These are phyloP conservation scores for Craniophora ligustri DNA, from an alignment of 2,888 invertebrate genomes.

Conservation along the genomic window DNA sequence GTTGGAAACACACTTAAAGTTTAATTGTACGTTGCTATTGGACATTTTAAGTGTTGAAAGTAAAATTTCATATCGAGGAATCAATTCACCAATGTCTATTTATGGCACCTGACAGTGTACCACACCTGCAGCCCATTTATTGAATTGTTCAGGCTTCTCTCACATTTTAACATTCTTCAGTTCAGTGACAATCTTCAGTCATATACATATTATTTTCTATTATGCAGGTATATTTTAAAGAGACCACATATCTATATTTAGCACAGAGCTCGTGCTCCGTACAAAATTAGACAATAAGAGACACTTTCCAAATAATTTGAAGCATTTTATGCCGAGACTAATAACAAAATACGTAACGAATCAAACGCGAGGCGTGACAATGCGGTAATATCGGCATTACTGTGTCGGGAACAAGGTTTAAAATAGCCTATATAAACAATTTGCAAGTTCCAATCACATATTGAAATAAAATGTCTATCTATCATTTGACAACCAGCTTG, in stretches of 20 bases:
- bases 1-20: slow-evolving; percentile 5
- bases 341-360: slow-evolving; percentile 27
- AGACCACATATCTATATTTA: neutral
- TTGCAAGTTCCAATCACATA: too few relatives aligned
- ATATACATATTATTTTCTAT: too few relatives aligned
- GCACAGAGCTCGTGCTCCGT: neutral
- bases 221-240: too few relatives aligned
- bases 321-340: slow-evolving; percentile 23
- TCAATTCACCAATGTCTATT: slow-evolving; percentile 10
- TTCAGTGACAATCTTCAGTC: too few relatives aligned
- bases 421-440: too few relatives aligned
- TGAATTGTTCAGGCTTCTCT: too few relatives aligned
- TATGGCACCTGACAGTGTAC: slow-evolving; percentile 9
- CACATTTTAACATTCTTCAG: too few relatives aligned
- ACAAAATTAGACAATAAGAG: neutral
- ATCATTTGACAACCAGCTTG: too few relatives aligned
- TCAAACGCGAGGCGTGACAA: slow-evolving; percentile 14
- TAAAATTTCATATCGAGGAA: slow-evolving; percentile 15
- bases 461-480: too few relatives aligned
- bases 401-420: slow-evolving; percentile 16
- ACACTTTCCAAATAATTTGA: slow-evolving; percentile 29
- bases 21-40: slow-evolving; percentile 19
- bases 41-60: slow-evolving; percentile 11
- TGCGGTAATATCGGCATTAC: slow-evolving; percentile 17
- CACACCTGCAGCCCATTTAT: too few relatives aligned